A percentile compares a stretch with the other conserved stretches of the same genome.
Conservation (phyloP, 2,888 invertebrate genomes). For the Polydrusus tereticollis region DNA sequence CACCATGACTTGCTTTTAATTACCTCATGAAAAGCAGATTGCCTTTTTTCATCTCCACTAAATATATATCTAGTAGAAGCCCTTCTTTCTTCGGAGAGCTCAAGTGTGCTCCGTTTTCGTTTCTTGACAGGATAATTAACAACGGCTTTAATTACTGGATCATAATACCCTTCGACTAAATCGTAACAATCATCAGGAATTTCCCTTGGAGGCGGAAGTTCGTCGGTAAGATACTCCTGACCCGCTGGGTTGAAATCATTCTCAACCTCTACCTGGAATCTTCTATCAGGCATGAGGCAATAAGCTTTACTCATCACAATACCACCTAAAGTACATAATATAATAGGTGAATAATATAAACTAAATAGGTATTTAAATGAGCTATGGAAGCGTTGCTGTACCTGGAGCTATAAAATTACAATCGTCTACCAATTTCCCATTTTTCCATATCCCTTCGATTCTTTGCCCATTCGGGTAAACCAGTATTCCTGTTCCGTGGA, state of each 20-base stretch:
- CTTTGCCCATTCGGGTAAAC: conserved; percentile 52
- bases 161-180: conserved; percentile 38
- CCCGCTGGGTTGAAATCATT: conserved; percentile 48
- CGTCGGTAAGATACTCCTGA: conserved; percentile 51
- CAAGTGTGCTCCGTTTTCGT: neutral
- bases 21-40: neutral
- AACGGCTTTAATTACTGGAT: conserved; percentile 36
- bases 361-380: too few species aligned
- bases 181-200: conserved; percentile 52
- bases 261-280: conserved; percentile 50
- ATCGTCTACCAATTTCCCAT: conserved; percentile 45
- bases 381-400: too few species aligned
- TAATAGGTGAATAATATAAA: too few species aligned
- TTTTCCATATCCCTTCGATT: conserved; percentile 51
- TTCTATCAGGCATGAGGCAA: conserved; percentile 50
- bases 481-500: conserved; percentile 51
- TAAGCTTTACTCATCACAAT: conserved; percentile 45
- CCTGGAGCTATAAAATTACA: conserved; percentile 30
- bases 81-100: neutral
- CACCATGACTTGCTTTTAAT: too few species aligned
- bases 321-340: conserved; percentile 18
- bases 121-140: conserved; percentile 8
- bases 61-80: neutral
- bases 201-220: conserved; percentile 39
- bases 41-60: neutral